Conservation (phyloP, 2,888 invertebrate genomes). For the Ypsolopha sequella region DNA sequence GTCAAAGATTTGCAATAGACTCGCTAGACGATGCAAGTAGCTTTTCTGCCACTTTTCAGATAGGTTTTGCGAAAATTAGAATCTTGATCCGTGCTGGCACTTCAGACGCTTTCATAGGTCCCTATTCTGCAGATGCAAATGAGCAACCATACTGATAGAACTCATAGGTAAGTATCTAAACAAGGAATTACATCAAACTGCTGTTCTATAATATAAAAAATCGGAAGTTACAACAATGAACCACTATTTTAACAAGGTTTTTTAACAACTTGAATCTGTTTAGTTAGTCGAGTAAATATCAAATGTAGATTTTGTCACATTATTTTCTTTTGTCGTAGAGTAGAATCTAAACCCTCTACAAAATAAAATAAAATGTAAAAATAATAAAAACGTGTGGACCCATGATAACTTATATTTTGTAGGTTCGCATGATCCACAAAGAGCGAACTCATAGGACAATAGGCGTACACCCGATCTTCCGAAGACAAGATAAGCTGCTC, state of each 20-base stretch:
- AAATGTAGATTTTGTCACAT: not conserved
- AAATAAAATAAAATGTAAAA: no score
- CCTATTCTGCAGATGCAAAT: not conserved
- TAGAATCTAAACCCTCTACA: no score
- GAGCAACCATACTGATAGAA: no score
- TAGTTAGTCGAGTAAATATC: not conserved
- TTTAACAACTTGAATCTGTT: not conserved
- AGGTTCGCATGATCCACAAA: constrained; percentile 49
- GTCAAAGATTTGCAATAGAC: no score
- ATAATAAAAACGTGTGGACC: no score
- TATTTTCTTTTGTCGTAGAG: not conserved
- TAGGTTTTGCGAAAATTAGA: no score
- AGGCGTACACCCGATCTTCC: constrained; percentile 51
- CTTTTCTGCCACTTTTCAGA: no score
- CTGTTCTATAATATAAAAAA: not conserved
- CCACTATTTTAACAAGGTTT: not conserved
- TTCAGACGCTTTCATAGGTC: not conserved
- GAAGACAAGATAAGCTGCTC: constrained; percentile 41
- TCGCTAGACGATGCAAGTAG: no score
- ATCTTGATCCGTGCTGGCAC: not conserved
- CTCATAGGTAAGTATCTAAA: no score
- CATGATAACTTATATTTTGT: constrained; percentile 4
- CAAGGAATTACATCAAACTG: no score
- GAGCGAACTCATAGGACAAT: constrained; percentile 37
- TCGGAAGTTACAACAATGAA: not conserved